Base-by-base conservation (phyloP, 2,797 vertebrate genomes). In the Phaenicophaeus curvirostris region DNA sequence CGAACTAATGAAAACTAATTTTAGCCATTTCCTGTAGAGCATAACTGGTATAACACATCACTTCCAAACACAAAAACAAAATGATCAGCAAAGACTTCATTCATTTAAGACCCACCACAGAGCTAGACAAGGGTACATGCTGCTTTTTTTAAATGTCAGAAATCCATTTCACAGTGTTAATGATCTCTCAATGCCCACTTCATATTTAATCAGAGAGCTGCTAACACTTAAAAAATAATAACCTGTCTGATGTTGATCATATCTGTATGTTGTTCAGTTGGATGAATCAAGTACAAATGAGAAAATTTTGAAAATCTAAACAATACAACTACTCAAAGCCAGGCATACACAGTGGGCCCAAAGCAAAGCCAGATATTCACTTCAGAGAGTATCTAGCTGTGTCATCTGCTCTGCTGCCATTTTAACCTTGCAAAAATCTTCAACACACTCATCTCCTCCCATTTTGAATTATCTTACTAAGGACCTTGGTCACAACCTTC, bases 171-270 rank as follows among this genome's bases (percentile, higher is more conserved):
- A 35, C 67, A 50, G 44, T 73, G 25, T 71, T 96, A 93, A 93
- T 91, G 80, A 74, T 71, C 93, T 95, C 82, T 95, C 78, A 79
- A 59, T 93, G 74, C 61, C 85, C 85, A 91, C 74, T 94, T 95
- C 92, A 72, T 72, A 66, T 75, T 96, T 92, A 82, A 93, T 86
- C 87, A 96, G 59, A 4, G 4, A 93, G 69, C 46, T 82, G 74
- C 76, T 71, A 93, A 83, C 10, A 74, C 79, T 84, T 79, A 37
- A 68, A 77, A 9, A 33, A 75, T 86, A 85, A 76, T 71, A 44
- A 69, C 30, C n/a, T 48, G 7, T 24, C 54, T 83, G 35, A 61
- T 58, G 61, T 42, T 77, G 28, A 51, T 51, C 4, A 0, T 72
- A 37, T 53, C 55, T 1, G 5, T 87, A n/a, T 78, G 74, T 57